These are phyloP conservation scores for Ectobius pallidus DNA, from an alignment of 2,888 invertebrate genomes.

Conservation along the genomic window DNA sequence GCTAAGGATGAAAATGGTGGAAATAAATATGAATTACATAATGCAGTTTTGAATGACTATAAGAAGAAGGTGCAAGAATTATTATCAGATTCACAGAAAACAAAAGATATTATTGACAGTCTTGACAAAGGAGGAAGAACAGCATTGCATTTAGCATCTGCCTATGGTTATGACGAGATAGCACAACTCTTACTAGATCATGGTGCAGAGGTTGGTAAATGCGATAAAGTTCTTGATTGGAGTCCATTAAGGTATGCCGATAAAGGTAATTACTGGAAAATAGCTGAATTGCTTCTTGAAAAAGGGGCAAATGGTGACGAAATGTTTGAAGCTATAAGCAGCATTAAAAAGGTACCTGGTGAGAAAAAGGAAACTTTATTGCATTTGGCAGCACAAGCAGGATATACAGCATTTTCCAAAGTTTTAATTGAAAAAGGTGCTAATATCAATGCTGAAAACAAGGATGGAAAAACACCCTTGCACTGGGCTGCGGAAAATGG, in stretches of 20 bases:
- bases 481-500: constrained; percentile 2
- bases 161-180: constrained; percentile 20
- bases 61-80: too few species aligned
- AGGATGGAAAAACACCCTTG: constrained; percentile 3
- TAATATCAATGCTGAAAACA: constrained; percentile 3
- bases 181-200: background rate
- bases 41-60: constrained; percentile 9
- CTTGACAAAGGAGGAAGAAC: constrained; percentile 10
- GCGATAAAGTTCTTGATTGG: constrained; percentile 31
- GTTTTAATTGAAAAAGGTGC: constrained; percentile 2
- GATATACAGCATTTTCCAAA: background rate
- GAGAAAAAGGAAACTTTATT: background rate
- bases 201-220: background rate
- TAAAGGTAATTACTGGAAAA: constrained; percentile 23
- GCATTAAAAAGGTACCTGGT: background rate
- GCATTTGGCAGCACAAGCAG: constrained; percentile 7
- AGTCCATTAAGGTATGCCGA: constrained; percentile 30
- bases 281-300: constrained; percentile 6
- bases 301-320: background rate
- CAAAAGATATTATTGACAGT: background rate
- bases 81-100: background rate
- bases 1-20: too few species aligned
- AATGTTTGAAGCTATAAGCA: background rate
- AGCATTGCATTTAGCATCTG: constrained; percentile 18
- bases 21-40: constrained; percentile 25